Percentiles rank a stretch among this genome's conserved stretches.
Evolutionary conservation across 2,888 invertebrate genomes (phyloP).

Genomic region (Acrobasis suavella): DNA sequence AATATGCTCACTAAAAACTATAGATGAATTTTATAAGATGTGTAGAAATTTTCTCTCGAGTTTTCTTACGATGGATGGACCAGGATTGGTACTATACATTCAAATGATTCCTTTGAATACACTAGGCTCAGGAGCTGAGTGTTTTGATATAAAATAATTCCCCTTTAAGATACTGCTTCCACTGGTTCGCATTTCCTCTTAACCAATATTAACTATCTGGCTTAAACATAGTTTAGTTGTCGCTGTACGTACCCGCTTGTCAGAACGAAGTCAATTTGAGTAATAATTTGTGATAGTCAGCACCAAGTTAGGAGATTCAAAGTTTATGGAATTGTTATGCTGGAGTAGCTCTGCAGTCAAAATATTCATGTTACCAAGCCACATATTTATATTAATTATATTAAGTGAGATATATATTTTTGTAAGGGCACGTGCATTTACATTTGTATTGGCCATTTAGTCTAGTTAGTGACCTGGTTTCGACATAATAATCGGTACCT

Average conservation of each 20-base stretch:
- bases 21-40: neutral
- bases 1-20: neutral
- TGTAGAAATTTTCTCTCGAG: conserved; percentile 11
- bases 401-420: conserved; percentile 13
- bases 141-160: conserved; percentile 30
- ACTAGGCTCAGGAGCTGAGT: conserved; percentile 42
- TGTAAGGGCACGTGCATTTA: conserved; percentile 10
- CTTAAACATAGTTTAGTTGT: conserved; percentile 39
- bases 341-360: conserved; percentile 19
- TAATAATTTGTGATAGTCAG: conserved; percentile 12
- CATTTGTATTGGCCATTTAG: conserved; percentile 21
- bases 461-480: conserved; percentile 37
- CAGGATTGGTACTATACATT: conserved; percentile 17
- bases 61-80: conserved; percentile 1
- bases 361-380: conserved; percentile 5
- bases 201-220: conserved; percentile 32
- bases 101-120: conserved; percentile 49
- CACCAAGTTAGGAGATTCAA: conserved; percentile 12
- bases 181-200: conserved; percentile 33
- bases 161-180: conserved; percentile 33
- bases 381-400: neutral
- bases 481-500: conserved; percentile 41
- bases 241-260: conserved; percentile 8
- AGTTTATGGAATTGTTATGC: conserved; percentile 20
- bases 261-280: conserved; percentile 24